phyloP scores from a whole-genome alignment of 1,140 invertebrate species.

The Macrobrachium nipponense region DNA sequence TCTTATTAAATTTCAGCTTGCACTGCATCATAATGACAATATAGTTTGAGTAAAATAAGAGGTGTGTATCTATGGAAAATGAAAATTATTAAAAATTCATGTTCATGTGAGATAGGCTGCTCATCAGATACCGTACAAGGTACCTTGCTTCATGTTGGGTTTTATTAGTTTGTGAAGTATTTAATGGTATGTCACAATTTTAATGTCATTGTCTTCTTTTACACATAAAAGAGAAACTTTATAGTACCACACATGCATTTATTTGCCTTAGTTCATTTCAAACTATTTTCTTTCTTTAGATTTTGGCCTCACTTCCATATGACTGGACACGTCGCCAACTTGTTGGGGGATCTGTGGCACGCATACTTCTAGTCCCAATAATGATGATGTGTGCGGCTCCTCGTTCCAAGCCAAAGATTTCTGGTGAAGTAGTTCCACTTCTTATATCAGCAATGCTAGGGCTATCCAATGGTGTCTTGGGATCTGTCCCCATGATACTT shows the following conservation, averaged over 20 bases:
- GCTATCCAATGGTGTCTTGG: constrained; percentile 86
- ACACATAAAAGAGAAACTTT: background rate
- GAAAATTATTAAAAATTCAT: too few relatives aligned
- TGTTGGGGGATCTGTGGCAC: constrained; percentile 77
- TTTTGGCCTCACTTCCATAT: constrained; percentile 82
- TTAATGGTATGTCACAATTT: background rate
- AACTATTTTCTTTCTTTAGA: constrained; percentile 70
- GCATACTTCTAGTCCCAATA: constrained; percentile 83
- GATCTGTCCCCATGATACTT: constrained; percentile 91
- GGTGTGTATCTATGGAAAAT: too few relatives aligned
- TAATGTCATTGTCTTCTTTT: background rate
- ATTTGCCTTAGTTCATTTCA: background rate
- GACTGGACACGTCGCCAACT: constrained; percentile 83
- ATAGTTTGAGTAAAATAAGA: too few relatives aligned
- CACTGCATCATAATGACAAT: too few relatives aligned
- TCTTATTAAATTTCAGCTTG: too few relatives aligned
- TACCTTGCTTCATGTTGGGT: too few relatives aligned
- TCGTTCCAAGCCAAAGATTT: constrained; percentile 77
- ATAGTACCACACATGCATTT: too few relatives aligned
- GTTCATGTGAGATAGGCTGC: too few relatives aligned
- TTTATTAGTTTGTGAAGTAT: background rate
- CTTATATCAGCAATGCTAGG: constrained; percentile 79
- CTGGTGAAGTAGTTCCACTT: constrained; percentile 70
- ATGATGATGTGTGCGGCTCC: constrained; percentile 83
- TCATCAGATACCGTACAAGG: too few relatives aligned